Percentiles rank a stretch among this genome's conserved stretches.
These are phyloP conservation scores for Prochilodus magdalenae DNA, from an alignment of 2,113 vertebrate species.

Conservation along the genomic window DNA sequence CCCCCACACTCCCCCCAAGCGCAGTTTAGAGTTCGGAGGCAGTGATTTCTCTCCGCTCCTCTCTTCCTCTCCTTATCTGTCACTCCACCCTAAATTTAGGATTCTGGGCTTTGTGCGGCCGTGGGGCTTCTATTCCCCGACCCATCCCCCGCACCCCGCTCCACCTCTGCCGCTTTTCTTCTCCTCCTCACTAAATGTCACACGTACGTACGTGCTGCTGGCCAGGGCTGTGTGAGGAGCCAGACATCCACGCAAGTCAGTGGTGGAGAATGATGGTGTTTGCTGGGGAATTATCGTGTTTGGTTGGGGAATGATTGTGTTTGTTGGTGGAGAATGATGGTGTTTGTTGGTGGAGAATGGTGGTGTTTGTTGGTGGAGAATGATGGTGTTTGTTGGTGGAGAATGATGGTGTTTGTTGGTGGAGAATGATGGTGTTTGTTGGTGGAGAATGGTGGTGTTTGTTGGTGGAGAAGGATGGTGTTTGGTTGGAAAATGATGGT, in stretches of 20 bases:
- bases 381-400: too few species aligned
- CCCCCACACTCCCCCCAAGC: conserved; percentile 51
- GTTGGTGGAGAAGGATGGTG: too few species aligned
- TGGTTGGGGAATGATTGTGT: too few species aligned
- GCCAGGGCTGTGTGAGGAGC: conserved; percentile 65
- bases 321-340: too few species aligned
- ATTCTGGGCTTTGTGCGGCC: background rate
- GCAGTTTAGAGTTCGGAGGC: conserved; percentile 57
- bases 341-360: too few species aligned
- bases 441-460: too few species aligned
- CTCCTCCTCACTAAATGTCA: conserved; percentile 64
- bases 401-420: too few species aligned
- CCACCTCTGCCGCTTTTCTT: conserved; percentile 16
- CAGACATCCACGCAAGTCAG: conserved; percentile 16
- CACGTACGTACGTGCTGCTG: conserved; percentile 39
- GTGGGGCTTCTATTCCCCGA: conserved; percentile 31
- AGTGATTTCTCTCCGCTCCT: conserved; percentile 4
- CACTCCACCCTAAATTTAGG: background rate
- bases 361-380: too few species aligned
- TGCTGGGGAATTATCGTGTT: too few species aligned
- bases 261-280: too few species aligned
- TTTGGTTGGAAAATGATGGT: too few species aligned
- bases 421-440: too few species aligned
- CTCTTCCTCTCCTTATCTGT: conserved; percentile 43
- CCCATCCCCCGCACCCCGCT: background rate